Evolutionary conservation across 2,113 vertebrate species (phyloP), one percentile per base, ranked within the genome.

Genomic region (Acanthochromis polyacanthus): DNA sequence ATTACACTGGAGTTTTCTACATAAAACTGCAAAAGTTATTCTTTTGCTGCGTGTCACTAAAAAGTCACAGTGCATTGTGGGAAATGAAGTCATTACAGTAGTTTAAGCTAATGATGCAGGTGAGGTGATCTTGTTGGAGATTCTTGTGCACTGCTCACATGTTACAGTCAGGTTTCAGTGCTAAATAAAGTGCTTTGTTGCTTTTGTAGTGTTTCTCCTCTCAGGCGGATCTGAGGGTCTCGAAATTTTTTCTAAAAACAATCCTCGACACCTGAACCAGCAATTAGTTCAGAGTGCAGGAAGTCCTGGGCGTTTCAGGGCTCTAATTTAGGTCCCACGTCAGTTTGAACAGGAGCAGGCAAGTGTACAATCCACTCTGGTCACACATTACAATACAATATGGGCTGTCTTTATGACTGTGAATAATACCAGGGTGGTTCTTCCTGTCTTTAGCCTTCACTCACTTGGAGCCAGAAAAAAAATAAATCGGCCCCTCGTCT

Each of bases 161-260:
- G 12, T 55, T 45, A 3, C 0, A 63, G 55, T 57, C 61, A 55
- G 19, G 14, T 63, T 51, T 83, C 81, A 80, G 78, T 81, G 81
- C 70, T 66, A 52, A 66, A 81, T 62, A 92, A 89, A 89, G 85
- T 85, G 80, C 84, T 56, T 74, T 70, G 64, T 88, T 83, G 85
- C 84, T 81, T 61, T 61, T 71, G 73, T 82, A 58, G 75, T 7
- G 28, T 78, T 83, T 79, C 48, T 56, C 55, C 62, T 64, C 50
- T 64, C 60, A 52, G 65, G 67, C 23, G 45, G 23, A 62, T 32
- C 17, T 16, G 57, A 86, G 36, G 28, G 22, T 74, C 48, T 83
- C 30, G 25, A 55, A 43, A 14, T 25, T 25, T 25, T 25, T 25
- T 25, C 25, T 25, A 43, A 3, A 63, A 14, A 57, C 59, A 20